Base-by-base conservation (phyloP, 2,888 invertebrate genomes). In the Euzophera pinguis region DNA sequence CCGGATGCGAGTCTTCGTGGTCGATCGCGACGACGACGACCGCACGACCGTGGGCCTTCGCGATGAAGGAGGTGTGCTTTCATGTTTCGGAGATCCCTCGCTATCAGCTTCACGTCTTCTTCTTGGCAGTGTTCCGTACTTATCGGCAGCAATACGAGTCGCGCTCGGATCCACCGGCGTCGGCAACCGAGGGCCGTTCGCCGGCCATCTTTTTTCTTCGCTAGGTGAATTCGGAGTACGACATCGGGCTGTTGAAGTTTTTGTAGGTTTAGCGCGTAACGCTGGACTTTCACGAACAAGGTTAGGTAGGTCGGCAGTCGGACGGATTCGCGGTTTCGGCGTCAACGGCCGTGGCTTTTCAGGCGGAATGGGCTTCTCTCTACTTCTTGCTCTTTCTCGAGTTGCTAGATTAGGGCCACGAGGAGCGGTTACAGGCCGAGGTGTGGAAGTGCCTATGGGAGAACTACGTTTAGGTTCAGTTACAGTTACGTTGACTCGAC, bases 111-210 rank as follows among this genome's bases (percentile, higher is more conserved):
- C 94, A 62, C 94, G 93, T 57, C 93, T 90, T 52, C 95, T 91
- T 37, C 96, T 91, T 0, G 96, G 96, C 39, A 96, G 75, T 0
- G 96, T 96, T 7, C 94, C 96, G 65, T 94, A 96, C 63, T 94
- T 94, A 68, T 95, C 95, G 9, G 94, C 89, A 0, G 93, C 91
- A 13, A 91, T 68, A 6, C 88, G 75, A 3, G 87, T 74, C 5
- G 87, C 87, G 45, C 63, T 75, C 1, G 78, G 66, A 52, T 87
- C 89, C 1, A 78, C 59, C 0, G 75, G 74, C 27, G 78, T 64
- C 16, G 84, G 58, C 57, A 88, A 71, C 50, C 91, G 75, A 5
- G 84, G 79, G 1, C 81, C 90, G 73, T 88, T 84, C 1, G 91
- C 85, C 2, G 94, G 94, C 94, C 94, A 94, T 61, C 94, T 89